A percentile compares a stretch with the other conserved stretches of the same genome.
Conservation (phyloP, 2,797 vertebrate genomes). For the Pseudocheirus occidentalis region DNA sequence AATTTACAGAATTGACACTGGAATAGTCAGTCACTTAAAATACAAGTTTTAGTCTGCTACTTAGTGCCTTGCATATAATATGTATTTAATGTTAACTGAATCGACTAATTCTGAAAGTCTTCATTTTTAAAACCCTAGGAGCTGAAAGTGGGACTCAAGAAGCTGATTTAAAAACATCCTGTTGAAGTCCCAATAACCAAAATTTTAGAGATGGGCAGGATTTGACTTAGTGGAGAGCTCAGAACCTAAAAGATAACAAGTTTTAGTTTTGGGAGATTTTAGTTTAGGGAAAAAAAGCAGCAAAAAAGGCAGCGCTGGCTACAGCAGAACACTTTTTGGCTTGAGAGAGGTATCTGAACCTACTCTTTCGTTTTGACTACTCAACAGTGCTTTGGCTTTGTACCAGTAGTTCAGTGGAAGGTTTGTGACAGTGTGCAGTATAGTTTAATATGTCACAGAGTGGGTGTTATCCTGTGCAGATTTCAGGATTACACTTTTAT, state of each 20-base stretch:
- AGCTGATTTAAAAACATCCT: slow-evolving; percentile 29
- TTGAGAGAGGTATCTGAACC: background rate
- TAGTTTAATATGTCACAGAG: slow-evolving; percentile 52
- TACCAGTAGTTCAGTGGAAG: slow-evolving; percentile 46
- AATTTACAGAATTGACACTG: slow-evolving; percentile 83
- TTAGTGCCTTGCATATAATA: background rate
- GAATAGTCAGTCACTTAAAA: slow-evolving; percentile 82
- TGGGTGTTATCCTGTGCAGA: slow-evolving; percentile 11
- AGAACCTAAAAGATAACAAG: background rate
- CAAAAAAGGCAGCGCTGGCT: background rate
- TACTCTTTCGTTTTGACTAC: slow-evolving; percentile 11
- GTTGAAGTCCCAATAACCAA: background rate
- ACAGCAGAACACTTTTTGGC: background rate
- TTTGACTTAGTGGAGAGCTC: slow-evolving; percentile 20
- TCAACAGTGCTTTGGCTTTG: background rate
- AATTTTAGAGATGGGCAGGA: slow-evolving; percentile 2
- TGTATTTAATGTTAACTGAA: background rate
- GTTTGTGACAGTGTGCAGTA: slow-evolving; percentile 42
- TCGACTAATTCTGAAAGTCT: background rate
- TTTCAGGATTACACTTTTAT: slow-evolving; percentile 7
- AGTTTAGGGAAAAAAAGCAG: background rate
- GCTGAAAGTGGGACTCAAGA: background rate
- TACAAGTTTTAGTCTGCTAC: slow-evolving; percentile 69
- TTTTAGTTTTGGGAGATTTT: no score
- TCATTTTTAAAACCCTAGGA: background rate